These are phyloP conservation scores for Brachypteracias leptosomus DNA, from an alignment of 2,113 vertebrate species.

Conservation along the genomic window DNA sequence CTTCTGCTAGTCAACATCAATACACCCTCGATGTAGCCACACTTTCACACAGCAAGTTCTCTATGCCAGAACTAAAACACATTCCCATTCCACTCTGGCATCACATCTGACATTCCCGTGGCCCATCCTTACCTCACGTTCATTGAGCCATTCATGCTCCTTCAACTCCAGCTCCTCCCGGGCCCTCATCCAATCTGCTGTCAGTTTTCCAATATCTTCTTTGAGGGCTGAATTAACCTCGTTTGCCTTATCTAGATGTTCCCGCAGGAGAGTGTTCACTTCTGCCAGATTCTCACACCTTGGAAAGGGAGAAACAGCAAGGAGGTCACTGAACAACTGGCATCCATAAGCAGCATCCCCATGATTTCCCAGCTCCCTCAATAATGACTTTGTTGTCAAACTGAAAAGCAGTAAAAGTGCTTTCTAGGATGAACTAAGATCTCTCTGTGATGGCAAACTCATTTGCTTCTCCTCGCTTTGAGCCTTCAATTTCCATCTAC, in stretches of 20 bases:
- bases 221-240: slow-evolving; percentile 77
- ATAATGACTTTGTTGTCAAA: background rate
- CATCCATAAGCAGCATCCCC: background rate
- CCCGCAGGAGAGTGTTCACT: slow-evolving; percentile 78
- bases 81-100: background rate
- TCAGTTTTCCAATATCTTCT: slow-evolving; percentile 84
- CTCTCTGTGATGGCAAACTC: background rate
- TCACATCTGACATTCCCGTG: accelerated
- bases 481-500: background rate
- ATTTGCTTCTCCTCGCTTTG: background rate
- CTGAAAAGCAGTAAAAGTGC: background rate
- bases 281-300: slow-evolving; percentile 82
- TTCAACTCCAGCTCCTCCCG: slow-evolving; percentile 79
- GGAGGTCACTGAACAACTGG: background rate
- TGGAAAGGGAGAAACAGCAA: background rate
- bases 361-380: background rate
- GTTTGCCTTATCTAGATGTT: slow-evolving; percentile 80
- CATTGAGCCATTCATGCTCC: slow-evolving; percentile 79
- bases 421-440: background rate
- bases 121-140: slow-evolving; percentile 72
- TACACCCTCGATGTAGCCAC: background rate
- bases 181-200: slow-evolving; percentile 83
- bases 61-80: background rate
- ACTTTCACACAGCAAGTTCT: background rate
- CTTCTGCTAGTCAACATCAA: background rate